A percentile compares a stretch with the other conserved stretches of the same genome.
Conservation (phyloP, 2,888 invertebrate species). For the Anagyrus pseudococci region DNA sequence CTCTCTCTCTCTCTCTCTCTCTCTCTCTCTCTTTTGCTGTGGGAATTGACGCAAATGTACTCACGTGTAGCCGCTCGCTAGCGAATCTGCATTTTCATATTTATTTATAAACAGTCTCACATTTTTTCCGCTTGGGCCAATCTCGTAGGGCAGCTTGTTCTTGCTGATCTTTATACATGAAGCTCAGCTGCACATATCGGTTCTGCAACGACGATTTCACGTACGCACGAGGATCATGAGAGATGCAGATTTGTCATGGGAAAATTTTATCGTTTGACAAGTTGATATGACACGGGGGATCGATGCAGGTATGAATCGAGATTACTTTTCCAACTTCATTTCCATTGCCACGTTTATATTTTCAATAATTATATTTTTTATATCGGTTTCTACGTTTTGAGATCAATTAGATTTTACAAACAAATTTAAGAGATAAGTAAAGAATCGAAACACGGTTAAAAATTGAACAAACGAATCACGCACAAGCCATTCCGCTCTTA, state of each 20-base stretch:
- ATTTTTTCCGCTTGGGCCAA: conserved; percentile 8
- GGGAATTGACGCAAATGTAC: conserved; percentile 19
- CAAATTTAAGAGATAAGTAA: background rate
- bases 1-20: conserved; percentile 1
- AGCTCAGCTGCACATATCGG: no score
- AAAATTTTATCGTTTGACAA: conserved; percentile 8
- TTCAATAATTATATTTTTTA: background rate
- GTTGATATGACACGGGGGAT: no score
- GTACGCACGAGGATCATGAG: background rate
- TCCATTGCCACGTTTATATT: background rate
- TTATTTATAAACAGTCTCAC: conserved; percentile 19
- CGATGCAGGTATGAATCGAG: background rate
- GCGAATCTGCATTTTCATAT: conserved; percentile 35
- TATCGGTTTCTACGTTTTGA: background rate
- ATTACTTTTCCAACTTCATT: no score
- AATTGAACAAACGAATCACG: background rate
- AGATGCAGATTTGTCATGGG: conserved; percentile 16
- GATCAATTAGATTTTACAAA: background rate
- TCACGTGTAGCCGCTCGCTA: background rate
- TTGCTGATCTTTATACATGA: no score
- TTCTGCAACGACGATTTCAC: background rate
- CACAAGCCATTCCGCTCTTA: no score
- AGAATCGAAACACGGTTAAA: background rate
- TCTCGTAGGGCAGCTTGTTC: conserved; percentile 9
- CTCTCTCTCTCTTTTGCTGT: conserved; percentile 2